Evolutionary conservation across 2,113 vertebrate species (phyloP).

Genomic region (Anseranas semipalmata): DNA sequence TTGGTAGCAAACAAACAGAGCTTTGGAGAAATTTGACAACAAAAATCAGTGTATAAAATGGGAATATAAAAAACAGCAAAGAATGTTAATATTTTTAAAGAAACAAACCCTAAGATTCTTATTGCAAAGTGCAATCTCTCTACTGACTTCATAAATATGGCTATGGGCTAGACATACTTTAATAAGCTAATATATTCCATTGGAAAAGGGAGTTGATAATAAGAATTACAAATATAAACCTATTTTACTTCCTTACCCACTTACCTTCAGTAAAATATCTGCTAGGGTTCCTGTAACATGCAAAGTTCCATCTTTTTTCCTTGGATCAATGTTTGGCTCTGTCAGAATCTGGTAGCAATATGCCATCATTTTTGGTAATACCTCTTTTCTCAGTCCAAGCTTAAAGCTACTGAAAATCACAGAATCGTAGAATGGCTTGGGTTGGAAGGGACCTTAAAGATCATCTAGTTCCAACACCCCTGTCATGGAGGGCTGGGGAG

Average conservation of each 20-base stretch:
- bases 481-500: not conserved
- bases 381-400: constrained; percentile 76
- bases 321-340: constrained; percentile 88
- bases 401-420: not conserved
- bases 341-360: constrained; percentile 95
- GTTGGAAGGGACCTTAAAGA: no score
- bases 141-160: not conserved
- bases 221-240: not conserved
- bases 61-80: not conserved
- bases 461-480: no score
- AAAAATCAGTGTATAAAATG: not conserved
- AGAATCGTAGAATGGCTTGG: no score
- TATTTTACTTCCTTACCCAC: not conserved
- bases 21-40: not conserved
- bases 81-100: not conserved
- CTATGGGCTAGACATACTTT: not conserved
- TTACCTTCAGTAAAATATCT: constrained; percentile 91
- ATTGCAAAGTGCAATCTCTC: not conserved
- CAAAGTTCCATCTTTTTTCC: constrained; percentile 93
- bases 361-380: constrained; percentile 96
- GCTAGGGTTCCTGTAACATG: constrained; percentile 93
- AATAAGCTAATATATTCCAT: not conserved
- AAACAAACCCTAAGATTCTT: not conserved
- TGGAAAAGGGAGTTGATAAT: not conserved
- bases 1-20: not conserved